Percentiles rank a stretch among this genome's conserved stretches.
phyloP scores from a whole-genome alignment of 1,140 invertebrate genomes.

The Heliconius nattereri region DNA sequence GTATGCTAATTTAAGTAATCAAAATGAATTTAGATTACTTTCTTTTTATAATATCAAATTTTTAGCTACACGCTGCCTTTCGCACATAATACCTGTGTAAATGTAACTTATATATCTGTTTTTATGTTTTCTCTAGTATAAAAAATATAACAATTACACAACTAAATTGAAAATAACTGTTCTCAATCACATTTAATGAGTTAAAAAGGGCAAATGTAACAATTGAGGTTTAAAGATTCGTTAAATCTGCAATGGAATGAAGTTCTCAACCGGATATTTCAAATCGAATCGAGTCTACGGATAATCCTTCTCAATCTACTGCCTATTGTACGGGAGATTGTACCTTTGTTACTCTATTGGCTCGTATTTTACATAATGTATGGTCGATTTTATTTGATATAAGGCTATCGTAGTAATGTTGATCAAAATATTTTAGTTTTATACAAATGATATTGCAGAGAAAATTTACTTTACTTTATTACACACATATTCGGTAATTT shows the following conservation, averaged over 20 bases:
- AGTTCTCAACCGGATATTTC: conserved; percentile 21
- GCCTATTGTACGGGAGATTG: not conserved
- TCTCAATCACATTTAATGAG: not conserved
- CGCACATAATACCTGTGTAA: too few species aligned
- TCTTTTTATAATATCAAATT: too few species aligned
- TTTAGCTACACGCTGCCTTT: too few species aligned
- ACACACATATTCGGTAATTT: too few species aligned
- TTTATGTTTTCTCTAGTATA: too few species aligned
- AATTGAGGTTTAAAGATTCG: conserved; percentile 8
- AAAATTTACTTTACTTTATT: too few species aligned
- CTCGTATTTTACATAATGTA: not conserved
- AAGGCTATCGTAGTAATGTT: not conserved
- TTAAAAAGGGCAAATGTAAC: not conserved
- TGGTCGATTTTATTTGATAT: not conserved
- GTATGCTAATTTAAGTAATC: too few species aligned
- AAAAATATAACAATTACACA: too few species aligned
- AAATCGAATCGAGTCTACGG: conserved; percentile 17
- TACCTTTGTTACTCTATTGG: not conserved
- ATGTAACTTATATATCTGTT: too few species aligned
- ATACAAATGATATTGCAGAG: too few species aligned
- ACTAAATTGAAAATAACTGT: too few species aligned
- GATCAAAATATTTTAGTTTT: not conserved
- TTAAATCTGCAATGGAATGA: conserved; percentile 26
- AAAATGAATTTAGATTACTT: too few species aligned
- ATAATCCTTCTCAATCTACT: conserved; percentile 21